Base-by-base conservation (phyloP, 2,113 vertebrate genomes). In the Ctenomys sociabilis region DNA sequence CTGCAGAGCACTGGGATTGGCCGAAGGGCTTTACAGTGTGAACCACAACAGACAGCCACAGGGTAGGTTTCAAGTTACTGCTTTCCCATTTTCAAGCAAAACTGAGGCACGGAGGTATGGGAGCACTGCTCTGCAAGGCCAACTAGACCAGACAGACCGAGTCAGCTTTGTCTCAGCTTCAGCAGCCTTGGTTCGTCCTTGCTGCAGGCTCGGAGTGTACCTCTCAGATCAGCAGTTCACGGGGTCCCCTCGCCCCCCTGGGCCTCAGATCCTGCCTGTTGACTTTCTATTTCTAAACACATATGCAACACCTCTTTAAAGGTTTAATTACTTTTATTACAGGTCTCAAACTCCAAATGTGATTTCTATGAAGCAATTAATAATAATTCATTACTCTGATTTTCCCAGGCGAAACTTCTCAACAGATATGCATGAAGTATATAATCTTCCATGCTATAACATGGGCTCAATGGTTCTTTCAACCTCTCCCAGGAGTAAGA, bases 401-500 rank as follows among this genome's bases (percentile, higher is more conserved):
- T 77, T 87, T 94, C 57, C 82, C 43, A 81, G 75, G 35, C 92
- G 66, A 91, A 95, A 73, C 78, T 43, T 92, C 85, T 87, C 22
- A 35, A 63, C 0, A 22, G 84, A 35, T 52, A 24, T 3, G 12
- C 49, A n/a, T 45, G 72, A 59, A 35, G n/a, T 37, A 4, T 49
- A 26, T 14, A 16, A 64, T 22, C 66, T 82, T 63, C 59, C 28
- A 82, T 45, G 49, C 28, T 54, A 1, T 1, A 43, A 54, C 8
- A 14, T 1, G 61, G n/a, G 26, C 37, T 73, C 37, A 24, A 61
- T 28, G 26, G 24, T 32, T 16, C 57, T 68, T 68, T 45, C 40
- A 6, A 5, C 8, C 16, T 61, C 32, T 68, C 21, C 2, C 57
- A 35, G 35, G 2, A 30, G 10, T 0, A 7, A 26, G 35, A 49